Base-by-base conservation (phyloP, 2,797 vertebrate genomes). In the Bovichtus diacanthus region DNA sequence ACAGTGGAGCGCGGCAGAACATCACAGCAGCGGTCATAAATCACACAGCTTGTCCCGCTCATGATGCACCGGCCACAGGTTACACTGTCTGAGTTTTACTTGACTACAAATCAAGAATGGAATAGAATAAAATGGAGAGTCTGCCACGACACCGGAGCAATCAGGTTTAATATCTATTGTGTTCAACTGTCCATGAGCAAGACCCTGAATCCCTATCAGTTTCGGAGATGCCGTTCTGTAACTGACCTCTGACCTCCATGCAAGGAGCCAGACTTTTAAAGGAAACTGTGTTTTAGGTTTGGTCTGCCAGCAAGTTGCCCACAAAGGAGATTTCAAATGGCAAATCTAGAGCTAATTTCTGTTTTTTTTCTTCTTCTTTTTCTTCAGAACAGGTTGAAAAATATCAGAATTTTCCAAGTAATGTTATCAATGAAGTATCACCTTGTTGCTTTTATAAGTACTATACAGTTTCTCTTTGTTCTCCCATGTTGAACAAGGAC, bases 1-100 rank as follows among this genome's bases (percentile, higher is more conserved):
- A 97, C 95, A 95, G 95, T 92, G 95, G 95, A 95, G 95, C 95
- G 94, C 21, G 9, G 73, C 60, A 53, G 94, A 95, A 79, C 96
- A 88, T 85, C 86, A 83, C 69, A 87, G 76, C 67, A 36, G 60
- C 78, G 44, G 76, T 66, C 85, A 87, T 91, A 88, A 92, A 92
- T 93, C 91, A 93, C 88, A 83, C 83, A 83, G 88, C 87, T 75
- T 87, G 91, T 83, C 71, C 81, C 36, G 66, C 68, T 79, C 87
- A 75, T 87, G 88, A 84, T 83, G 78, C 58, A 2, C 34, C 31
- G 31, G 78, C 71, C 69, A 89, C 78, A 87, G 85, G 84, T 90
- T 64, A 74, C 75, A 68, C 65, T 21, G 80, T 74, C 70, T 55
- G 67, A 76, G 54, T 69, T 79, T 70, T 21, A 73, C 77, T n/a